Evolutionary conservation across 2,888 invertebrate genomes (phyloP), one percentile per base, ranked within the genome.

Genomic region (Pteria penguin): DNA sequence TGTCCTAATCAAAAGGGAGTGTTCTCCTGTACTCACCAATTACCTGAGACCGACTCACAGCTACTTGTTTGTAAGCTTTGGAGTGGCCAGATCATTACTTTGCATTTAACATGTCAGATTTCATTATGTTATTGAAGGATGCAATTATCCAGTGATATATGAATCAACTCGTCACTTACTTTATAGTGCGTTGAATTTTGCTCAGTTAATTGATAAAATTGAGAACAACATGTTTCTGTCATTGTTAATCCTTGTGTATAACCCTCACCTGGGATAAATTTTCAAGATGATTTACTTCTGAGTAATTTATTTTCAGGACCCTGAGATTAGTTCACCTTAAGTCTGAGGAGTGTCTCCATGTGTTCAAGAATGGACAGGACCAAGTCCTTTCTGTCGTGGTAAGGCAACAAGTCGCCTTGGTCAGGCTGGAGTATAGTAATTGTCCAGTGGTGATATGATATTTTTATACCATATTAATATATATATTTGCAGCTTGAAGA

Each of bases 271-370:
- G n/a, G n/a, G n/a, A n/a, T n/a, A n/a, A n/a, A n/a, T n/a, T n/a
- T n/a, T n/a, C n/a, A n/a, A n/a, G n/a, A n/a, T n/a, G n/a, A n/a
- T n/a, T n/a, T n/a, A n/a, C n/a, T n/a, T n/a, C n/a, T n/a, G n/a
- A n/a, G 45, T 60, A 62, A 54, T 55, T 62, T 62, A 32, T 32
- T 84, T 86, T 55, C 85, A 88, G 88, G 82, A 86, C 86, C 14
- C 69, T 88, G 31, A 71, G 87, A 55, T 78, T 88, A 74, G 83
- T 82, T 54, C 83, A 87, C 75, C 81, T 88, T 26, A 63, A 83
- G 24, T 81, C 82, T 2, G 84, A 79, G 26, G 79, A 85, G 54
- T 86, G 86, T 75, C 52, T 85, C 26, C 75, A 78, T 18, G 81
- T 83, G 22, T 86, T 86, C 75, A 69, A 72, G 55, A 84, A 81